Conservation (phyloP, 2,113 vertebrate genomes). For the Ochotona curzoniae region DNA sequence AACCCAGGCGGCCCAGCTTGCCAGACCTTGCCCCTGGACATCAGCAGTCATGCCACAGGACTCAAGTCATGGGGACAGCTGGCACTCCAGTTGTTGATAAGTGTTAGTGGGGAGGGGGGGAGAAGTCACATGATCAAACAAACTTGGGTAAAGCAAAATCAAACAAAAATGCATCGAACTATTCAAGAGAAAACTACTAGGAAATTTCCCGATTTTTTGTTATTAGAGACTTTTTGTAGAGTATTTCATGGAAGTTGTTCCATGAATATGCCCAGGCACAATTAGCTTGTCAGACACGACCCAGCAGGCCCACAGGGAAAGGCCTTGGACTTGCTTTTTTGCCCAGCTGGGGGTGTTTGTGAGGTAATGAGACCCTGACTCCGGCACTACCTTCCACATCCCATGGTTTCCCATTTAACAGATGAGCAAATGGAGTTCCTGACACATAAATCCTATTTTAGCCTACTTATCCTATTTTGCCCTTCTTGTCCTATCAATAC, state of each 20-base stretch:
- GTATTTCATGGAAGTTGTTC: background rate
- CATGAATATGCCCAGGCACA: background rate
- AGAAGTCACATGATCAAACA: background rate
- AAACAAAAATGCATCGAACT: background rate
- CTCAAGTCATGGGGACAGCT: background rate
- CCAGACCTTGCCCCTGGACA: background rate
- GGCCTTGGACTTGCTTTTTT: background rate
- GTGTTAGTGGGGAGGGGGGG: background rate
- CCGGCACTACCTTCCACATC: background rate
- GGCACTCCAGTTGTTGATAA: background rate
- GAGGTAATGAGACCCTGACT: rapidly evolving
- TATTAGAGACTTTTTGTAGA: background rate
- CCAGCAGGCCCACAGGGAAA: background rate
- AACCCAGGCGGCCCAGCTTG: background rate
- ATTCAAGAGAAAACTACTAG: background rate
- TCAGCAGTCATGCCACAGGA: background rate
- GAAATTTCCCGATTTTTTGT: background rate
- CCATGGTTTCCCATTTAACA: background rate
- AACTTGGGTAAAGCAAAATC: background rate
- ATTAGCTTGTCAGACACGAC: background rate
- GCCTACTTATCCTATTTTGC: too few relatives aligned
- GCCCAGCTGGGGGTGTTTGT: background rate
- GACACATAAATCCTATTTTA: background rate
- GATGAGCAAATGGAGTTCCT: background rate
- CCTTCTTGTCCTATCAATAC: too few relatives aligned